These are phyloP conservation scores for Pterostichus niger DNA, from an alignment of 2,888 invertebrate species.

Conservation along the genomic window DNA sequence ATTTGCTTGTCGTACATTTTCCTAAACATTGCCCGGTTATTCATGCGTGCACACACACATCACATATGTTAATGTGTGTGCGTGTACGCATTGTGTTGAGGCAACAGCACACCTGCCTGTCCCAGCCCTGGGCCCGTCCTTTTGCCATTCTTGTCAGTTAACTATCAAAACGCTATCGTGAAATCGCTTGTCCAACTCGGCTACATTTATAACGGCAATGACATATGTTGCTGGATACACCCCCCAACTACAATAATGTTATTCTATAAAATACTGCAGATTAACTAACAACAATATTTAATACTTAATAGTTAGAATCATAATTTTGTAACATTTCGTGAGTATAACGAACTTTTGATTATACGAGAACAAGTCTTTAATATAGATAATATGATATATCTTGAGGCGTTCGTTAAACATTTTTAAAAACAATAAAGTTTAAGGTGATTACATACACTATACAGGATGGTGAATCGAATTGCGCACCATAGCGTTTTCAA, in stretches of 20 bases:
- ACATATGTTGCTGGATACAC: slow-evolving; percentile 30
- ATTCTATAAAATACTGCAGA: too few relatives aligned
- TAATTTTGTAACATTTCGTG: background rate
- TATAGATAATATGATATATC: background rate
- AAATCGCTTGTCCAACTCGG: background rate
- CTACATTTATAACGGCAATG: slow-evolving; percentile 45
- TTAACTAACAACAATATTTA: too few relatives aligned
- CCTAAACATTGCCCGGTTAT: too few relatives aligned
- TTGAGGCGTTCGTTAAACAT: too few relatives aligned
- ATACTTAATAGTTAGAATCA: too few relatives aligned
- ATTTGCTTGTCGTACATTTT: too few relatives aligned
- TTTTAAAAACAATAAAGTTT: too few relatives aligned
- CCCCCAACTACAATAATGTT: too few relatives aligned
- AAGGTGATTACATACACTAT: too few relatives aligned
- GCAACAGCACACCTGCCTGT: slow-evolving; percentile 11
- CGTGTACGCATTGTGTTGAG: slow-evolving; percentile 1
- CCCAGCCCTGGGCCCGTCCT: background rate
- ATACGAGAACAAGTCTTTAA: background rate
- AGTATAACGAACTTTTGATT: slow-evolving; percentile 11
- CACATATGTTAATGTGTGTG: too few relatives aligned
- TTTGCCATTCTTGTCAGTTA: background rate
- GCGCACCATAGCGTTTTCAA: too few relatives aligned
- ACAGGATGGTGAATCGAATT: too few relatives aligned
- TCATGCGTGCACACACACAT: background rate
- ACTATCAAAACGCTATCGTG: background rate